These are phyloP conservation scores for Rhodophaea formosa DNA, from an alignment of 2,888 invertebrate genomes.

Conservation along the genomic window DNA sequence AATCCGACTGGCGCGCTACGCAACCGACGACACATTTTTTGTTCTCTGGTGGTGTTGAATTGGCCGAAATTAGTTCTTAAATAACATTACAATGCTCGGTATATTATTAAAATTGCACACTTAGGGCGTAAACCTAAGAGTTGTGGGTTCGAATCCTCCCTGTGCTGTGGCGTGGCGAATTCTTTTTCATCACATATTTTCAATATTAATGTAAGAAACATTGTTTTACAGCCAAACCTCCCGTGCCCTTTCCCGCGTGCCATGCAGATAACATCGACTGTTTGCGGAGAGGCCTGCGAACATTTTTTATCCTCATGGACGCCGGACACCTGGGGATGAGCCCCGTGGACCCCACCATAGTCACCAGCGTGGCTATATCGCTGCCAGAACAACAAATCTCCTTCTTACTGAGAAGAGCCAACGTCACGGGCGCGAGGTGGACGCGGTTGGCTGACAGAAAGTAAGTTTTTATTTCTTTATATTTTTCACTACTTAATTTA, in stretches of 20 bases:
- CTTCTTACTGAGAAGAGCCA: slow-evolving; percentile 60
- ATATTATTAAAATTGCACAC: no score
- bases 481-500: no score
- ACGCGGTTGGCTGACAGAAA: slow-evolving; percentile 60
- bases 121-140: no score
- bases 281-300: slow-evolving; percentile 61
- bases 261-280: slow-evolving; percentile 62
- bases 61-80: no score
- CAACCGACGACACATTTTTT: no score
- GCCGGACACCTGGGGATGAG: slow-evolving; percentile 61
- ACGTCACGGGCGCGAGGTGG: slow-evolving; percentile 70
- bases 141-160: no score
- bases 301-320: slow-evolving; percentile 72
- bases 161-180: no score
- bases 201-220: no score
- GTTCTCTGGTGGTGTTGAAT: no score
- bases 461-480: slow-evolving; percentile 42
- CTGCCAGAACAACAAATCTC: slow-evolving; percentile 61
- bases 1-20: no score
- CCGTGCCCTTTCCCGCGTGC: slow-evolving; percentile 67
- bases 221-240: slow-evolving; percentile 39
- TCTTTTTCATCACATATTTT: no score
- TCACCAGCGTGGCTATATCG: slow-evolving; percentile 62
- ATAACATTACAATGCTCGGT: no score
- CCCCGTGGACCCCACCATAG: slow-evolving; percentile 54